phyloP scores from a whole-genome alignment of 2,113 vertebrate genomes.

The Hystrix brachyura region DNA sequence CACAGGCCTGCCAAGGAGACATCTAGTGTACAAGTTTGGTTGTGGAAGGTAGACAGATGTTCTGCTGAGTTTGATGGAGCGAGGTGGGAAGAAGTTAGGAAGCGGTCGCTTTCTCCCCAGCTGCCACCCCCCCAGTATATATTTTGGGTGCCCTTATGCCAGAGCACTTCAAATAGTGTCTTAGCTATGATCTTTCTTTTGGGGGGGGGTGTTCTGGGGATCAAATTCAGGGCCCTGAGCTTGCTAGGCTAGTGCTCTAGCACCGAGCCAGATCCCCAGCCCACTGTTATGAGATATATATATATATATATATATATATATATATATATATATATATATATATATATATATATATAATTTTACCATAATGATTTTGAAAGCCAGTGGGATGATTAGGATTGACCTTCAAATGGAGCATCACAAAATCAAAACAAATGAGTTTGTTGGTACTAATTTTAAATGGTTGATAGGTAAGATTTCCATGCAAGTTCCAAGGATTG shows the following conservation, averaged over 20 bases:
- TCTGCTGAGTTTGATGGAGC: conserved; percentile 57
- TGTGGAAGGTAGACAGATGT: conserved; percentile 62
- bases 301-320: too few species aligned
- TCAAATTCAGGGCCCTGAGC: too few species aligned
- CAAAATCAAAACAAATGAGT: neutral
- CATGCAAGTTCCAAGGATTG: neutral
- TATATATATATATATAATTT: too few species aligned
- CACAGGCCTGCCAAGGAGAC: conserved; percentile 69
- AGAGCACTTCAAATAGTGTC: conserved; percentile 32
- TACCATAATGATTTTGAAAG: conserved; percentile 51
- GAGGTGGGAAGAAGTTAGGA: conserved; percentile 15
- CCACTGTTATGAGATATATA: too few species aligned
- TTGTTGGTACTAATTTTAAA: neutral
- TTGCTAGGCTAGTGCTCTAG: too few species aligned
- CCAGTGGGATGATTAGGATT: conserved; percentile 6
- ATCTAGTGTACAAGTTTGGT: conserved; percentile 43
- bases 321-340: too few species aligned
- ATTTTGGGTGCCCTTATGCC: conserved; percentile 53
- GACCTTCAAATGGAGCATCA: neutral
- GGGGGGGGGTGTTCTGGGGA: too few species aligned
- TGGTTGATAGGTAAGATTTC: neutral
- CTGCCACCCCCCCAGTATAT: conserved; percentile 33
- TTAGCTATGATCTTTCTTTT: conserved; percentile 20
- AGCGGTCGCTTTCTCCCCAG: conserved; percentile 32
- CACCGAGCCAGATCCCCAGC: too few species aligned